These are phyloP conservation scores for Procambarus clarkii DNA, from an alignment of 1,140 invertebrate species.

Conservation along the genomic window DNA sequence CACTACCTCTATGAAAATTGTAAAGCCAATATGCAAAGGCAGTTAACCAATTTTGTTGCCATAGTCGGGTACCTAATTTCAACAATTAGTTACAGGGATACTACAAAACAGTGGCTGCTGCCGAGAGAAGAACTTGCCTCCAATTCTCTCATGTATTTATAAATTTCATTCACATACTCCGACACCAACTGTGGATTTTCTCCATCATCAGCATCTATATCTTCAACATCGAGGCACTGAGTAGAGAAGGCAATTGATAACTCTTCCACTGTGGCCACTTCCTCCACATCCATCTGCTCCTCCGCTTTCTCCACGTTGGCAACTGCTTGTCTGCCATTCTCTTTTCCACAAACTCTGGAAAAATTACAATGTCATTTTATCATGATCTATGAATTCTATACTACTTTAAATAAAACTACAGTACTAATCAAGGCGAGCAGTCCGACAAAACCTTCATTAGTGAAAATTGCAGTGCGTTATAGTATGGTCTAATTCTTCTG, in stretches of 20 bases:
- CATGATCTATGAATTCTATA: not conserved
- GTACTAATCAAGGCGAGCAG: too few species aligned
- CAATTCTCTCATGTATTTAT: conserved; percentile 84
- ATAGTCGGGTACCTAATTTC: too few species aligned
- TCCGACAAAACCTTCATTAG: too few species aligned
- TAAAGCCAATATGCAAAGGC: too few species aligned
- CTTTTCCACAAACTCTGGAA: conserved; percentile 21
- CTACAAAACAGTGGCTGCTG: too few species aligned
- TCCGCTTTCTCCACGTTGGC: conserved; percentile 1
- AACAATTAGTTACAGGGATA: too few species aligned
- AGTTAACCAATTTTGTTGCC: too few species aligned
- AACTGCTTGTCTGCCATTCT: conserved; percentile 4
- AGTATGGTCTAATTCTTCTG: too few species aligned
- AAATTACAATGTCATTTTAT: not conserved
- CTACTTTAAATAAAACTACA: not conserved
- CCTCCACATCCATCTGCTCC: conserved; percentile 55
- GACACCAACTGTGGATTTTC: conserved; percentile 87
- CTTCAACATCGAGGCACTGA: conserved; percentile 75
- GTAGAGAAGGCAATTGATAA: conserved; percentile 70
- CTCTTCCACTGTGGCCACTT: conserved; percentile 56
- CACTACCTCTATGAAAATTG: too few species aligned
- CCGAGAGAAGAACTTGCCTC: conserved; percentile 77
- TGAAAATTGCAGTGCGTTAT: too few species aligned
- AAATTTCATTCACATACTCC: conserved; percentile 91
- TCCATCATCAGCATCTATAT: conserved; percentile 86